Percentiles rank a stretch among this genome's conserved stretches.
These are phyloP conservation scores for Eutolmus rufibarbis DNA, from an alignment of 2,888 invertebrate genomes.

Conservation along the genomic window DNA sequence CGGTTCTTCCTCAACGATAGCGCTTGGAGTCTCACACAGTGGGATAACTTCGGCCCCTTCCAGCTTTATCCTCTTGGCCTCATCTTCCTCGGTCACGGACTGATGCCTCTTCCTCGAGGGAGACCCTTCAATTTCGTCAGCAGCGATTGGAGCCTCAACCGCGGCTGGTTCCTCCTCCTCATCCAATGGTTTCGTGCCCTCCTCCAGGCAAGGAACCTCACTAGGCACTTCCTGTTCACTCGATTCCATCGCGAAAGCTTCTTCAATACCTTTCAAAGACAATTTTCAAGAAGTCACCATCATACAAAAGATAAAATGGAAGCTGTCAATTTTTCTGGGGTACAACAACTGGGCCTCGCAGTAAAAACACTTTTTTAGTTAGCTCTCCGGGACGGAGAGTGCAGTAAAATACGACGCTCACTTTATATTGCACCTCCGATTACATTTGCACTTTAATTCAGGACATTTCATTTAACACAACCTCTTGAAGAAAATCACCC, in stretches of 20 bases:
- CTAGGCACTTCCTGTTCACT: not conserved
- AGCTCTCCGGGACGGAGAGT: not conserved
- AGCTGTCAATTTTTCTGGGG: not conserved
- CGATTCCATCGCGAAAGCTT: not conserved
- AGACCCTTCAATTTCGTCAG: not conserved
- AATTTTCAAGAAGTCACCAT: not conserved
- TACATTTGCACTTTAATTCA: not conserved
- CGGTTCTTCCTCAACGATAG: not conserved
- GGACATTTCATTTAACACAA: not conserved
- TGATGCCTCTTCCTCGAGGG: not conserved
- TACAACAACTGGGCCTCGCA: not conserved
- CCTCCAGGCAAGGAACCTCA: not conserved
- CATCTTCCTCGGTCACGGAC: not conserved
- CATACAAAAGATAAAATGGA: not conserved
- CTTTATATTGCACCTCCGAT: not conserved
- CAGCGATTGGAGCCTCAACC: not conserved
- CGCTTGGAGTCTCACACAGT: not conserved
- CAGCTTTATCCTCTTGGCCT: not conserved
- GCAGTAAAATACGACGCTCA: not conserved
- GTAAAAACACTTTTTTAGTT: not conserved
- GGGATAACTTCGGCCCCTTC: not conserved
- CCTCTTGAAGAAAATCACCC: not conserved
- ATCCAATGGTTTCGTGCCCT: not conserved
- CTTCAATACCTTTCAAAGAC: not conserved
- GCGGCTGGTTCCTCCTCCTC: not conserved